A percentile compares a stretch with the other conserved stretches of the same genome.
These are phyloP conservation scores for Tetragonula clypearis DNA, from an alignment of 1,140 invertebrate genomes.

Conservation along the genomic window DNA sequence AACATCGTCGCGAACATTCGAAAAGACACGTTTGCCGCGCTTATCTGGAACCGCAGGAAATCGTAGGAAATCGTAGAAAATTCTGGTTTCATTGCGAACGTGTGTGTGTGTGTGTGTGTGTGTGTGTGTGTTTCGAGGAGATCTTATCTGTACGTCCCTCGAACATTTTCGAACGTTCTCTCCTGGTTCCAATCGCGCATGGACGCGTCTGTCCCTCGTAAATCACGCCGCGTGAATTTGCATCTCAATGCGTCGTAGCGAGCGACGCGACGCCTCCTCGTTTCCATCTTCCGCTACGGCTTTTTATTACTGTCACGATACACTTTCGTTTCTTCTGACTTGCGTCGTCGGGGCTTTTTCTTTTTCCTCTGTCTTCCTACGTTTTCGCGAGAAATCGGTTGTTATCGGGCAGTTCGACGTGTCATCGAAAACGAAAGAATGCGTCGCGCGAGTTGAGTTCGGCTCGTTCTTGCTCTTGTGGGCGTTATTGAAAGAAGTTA, in stretches of 20 bases:
- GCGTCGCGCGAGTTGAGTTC: too few relatives aligned
- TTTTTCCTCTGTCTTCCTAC: background rate
- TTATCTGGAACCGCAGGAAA: background rate
- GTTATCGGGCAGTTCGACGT: too few relatives aligned
- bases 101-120: too few relatives aligned
- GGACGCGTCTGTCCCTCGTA: conserved; percentile 63
- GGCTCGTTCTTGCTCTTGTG: too few relatives aligned
- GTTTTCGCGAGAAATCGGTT: background rate
- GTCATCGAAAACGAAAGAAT: background rate
- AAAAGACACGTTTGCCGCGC: background rate
- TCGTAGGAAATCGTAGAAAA: conserved; percentile 16
- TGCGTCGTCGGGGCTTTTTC: background rate
- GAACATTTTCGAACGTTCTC: conserved; percentile 32
- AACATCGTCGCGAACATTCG: background rate
- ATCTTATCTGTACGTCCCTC: conserved; percentile 59
- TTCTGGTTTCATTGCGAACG: conserved; percentile 47
- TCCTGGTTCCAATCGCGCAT: conserved; percentile 38
- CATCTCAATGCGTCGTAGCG: conserved; percentile 63
- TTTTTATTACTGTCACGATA: background rate
- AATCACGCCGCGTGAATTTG: conserved; percentile 67
- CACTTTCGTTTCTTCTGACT: background rate
- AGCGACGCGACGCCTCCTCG: conserved; percentile 27
- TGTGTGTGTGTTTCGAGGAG: conserved; percentile 25
- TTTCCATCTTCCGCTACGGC: background rate
- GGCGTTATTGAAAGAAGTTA: too few relatives aligned